Conservation (phyloP, 2,888 invertebrate genomes). For the Meiosimyza decipiens region DNA sequence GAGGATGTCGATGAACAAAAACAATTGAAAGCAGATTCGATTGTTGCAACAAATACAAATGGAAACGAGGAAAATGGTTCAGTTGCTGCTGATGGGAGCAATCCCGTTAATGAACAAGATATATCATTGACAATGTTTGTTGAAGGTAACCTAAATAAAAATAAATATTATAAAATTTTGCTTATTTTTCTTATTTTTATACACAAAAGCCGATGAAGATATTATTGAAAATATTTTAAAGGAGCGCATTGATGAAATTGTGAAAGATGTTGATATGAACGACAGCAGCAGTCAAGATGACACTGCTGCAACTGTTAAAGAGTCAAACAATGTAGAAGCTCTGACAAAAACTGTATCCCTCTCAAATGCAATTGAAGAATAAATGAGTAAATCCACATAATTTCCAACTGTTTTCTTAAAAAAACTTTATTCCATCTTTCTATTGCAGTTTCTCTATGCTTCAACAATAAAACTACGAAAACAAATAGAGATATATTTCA, state of each 20-base stretch:
- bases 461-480: no score
- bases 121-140: constrained; percentile 44
- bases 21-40: background rate
- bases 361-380: no score
- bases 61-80: background rate
- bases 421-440: no score
- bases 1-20: background rate
- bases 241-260: constrained; percentile 23
- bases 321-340: no score
- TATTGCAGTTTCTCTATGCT: no score
- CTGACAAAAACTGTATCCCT: no score
- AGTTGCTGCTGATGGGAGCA: background rate
- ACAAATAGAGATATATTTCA: no score
- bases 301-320: no score
- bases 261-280: background rate
- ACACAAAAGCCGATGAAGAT: constrained; percentile 3
- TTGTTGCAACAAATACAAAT: background rate
- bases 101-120: constrained; percentile 12
- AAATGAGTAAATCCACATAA: no score
- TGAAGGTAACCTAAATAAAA: constrained; percentile 41
- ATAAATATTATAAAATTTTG: background rate
- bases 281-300: no score
- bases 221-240: constrained; percentile 23
- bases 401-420: no score
- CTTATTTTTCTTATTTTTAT: no score